A percentile compares a stretch with the other conserved stretches of the same genome.
Evolutionary conservation across 64 coral and sea anemone genomes (phyloP).

Genomic region (Stichodactyla mertensii): DNA sequence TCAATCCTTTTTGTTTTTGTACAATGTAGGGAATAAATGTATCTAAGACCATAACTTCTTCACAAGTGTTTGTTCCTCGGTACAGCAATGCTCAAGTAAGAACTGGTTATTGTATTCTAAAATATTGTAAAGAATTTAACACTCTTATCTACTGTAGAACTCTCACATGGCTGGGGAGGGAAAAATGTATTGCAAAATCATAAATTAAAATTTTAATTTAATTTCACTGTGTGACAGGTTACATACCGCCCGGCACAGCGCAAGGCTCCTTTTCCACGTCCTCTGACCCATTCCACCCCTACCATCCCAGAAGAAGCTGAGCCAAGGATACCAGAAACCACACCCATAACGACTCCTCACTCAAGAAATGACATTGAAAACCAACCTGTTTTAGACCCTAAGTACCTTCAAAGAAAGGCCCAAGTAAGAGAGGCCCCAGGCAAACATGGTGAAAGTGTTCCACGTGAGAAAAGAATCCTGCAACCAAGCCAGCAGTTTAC

Average conservation of each 20-base stretch:
- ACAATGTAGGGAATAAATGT: neutral
- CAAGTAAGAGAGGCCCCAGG: neutral
- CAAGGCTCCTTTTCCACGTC: constrained; percentile 9
- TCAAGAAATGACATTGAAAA: constrained; percentile 13
- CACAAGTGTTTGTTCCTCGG: constrained; percentile 7
- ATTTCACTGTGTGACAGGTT: neutral
- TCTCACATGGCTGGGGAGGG: too few species aligned
- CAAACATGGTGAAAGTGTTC: neutral
- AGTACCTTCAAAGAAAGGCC: constrained; percentile 16
- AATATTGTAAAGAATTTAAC: neutral
- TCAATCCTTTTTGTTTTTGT: neutral
- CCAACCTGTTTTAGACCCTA: constrained; percentile 21
- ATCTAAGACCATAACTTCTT: neutral
- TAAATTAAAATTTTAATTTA: too few species aligned
- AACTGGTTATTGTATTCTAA: neutral
- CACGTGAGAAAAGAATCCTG: constrained; percentile 12
- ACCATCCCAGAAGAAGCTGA: constrained; percentile 27
- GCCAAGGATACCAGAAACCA: neutral
- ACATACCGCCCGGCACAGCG: constrained; percentile 12
- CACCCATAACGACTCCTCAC: neutral
- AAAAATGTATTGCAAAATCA: too few species aligned
- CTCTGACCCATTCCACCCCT: constrained; percentile 21
- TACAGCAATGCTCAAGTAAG: neutral
- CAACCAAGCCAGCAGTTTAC: neutral
- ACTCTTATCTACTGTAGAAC: too few species aligned